Base-by-base conservation (phyloP, 2,888 invertebrate species). In the Spodoptera littoralis region DNA sequence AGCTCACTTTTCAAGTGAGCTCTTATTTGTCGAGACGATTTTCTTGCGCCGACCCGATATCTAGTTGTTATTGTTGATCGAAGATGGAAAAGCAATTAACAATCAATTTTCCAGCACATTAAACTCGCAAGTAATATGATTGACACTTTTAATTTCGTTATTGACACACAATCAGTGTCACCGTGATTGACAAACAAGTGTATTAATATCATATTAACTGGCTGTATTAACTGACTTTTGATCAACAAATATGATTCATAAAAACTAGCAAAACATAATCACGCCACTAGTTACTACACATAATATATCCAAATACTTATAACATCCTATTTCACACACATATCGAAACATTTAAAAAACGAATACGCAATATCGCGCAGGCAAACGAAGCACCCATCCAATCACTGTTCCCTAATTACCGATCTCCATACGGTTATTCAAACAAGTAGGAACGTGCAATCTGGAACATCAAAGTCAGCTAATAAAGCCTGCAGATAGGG, bases 401-500 rank as follows among this genome's bases (percentile, higher is more conserved):
- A 74, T 62, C 66, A 63, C 12, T 44, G 45, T 65, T 60, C 49
- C 27, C 50, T 73, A 67, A 76, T 79, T 65, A 76, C 60, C 48
- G 59, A 60, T 67, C 58, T 68, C 63, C 64, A 70, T 60, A 51
- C 67, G 65, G 76, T 76, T 72, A 75, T 73, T 61, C 84, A 80
- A 87, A 84, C 85, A 86, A 85, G 83, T 83, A 82, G 65, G 57
- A 63, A 61, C 61, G 56, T 62, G 65, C 79, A 75, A 77, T 79
- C 75, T 77, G 59, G 66, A 65, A 65, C 77, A 68, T 79, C 79
- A 76, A 74, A 77, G 76, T 73, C 67, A 83, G 87, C 91, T 93
- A 93, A 93, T 92, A 93, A 90, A 89, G 85, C 83, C 82, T 73
- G 88, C 73, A 89, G 92, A 91, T 91, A 90, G 89, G 83, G 89